phyloP scores from a whole-genome alignment of 1,140 invertebrate genomes.

The Penaeus indicus region DNA sequence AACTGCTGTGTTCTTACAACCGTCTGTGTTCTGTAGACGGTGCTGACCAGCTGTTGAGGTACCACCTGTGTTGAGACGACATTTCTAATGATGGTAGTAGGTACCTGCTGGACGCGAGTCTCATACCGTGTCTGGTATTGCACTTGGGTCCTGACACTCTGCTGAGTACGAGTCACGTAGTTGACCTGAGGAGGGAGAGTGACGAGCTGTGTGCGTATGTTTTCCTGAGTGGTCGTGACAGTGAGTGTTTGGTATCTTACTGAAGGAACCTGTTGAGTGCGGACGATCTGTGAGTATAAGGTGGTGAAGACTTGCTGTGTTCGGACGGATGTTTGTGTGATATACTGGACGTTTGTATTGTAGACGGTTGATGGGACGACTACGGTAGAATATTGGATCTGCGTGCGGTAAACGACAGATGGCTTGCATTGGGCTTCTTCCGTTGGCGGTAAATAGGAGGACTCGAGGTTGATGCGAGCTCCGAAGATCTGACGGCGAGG shows the following conservation, averaged over 20 bases:
- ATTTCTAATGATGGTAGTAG: neutral
- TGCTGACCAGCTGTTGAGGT: conserved; percentile 10
- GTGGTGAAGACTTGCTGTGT: neutral
- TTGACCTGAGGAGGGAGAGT: conserved; percentile 15
- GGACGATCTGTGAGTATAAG: conserved; percentile 3
- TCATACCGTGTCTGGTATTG: neutral
- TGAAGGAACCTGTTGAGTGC: neutral
- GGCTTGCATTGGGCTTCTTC: neutral
- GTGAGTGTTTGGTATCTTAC: neutral
- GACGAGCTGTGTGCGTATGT: neutral
- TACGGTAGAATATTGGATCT: neutral
- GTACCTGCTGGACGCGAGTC: conserved; percentile 17
- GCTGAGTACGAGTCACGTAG: conserved; percentile 29
- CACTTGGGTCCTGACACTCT: neutral
- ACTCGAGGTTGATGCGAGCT: too few species aligned
- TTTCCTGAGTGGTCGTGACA: neutral
- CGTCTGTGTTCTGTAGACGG: conserved; percentile 18
- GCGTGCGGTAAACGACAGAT: neutral
- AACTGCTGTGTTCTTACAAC: neutral
- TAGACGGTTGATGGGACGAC: conserved; percentile 9
- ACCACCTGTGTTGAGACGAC: conserved; percentile 34
- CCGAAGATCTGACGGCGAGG: too few species aligned
- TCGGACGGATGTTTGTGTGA: neutral
- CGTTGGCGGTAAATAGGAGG: neutral
- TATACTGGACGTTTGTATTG: neutral